Evolutionary conservation across 1,140 invertebrate genomes (phyloP).

Genomic region (Eumaeus atala): DNA sequence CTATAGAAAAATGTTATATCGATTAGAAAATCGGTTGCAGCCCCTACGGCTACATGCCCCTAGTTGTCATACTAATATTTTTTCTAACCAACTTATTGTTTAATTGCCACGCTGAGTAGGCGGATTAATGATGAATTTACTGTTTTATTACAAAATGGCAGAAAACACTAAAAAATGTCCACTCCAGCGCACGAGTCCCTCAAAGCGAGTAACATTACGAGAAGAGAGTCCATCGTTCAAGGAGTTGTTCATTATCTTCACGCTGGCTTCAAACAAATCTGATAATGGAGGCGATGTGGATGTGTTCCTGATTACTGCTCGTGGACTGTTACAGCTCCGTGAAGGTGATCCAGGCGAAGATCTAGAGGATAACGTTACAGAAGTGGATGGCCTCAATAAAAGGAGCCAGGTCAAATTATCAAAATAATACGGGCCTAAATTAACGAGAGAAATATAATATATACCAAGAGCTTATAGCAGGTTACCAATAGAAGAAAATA

Average conservation of each 20-base stretch:
- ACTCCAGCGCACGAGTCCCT: constrained; percentile 16
- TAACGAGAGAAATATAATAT: too few species aligned
- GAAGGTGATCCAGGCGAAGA: constrained; percentile 28
- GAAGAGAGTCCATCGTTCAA: constrained; percentile 23
- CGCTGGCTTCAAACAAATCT: constrained; percentile 30
- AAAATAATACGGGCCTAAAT: too few species aligned
- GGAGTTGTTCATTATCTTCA: constrained; percentile 25
- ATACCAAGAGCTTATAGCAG: too few species aligned
- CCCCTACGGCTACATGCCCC: constrained; percentile 24
- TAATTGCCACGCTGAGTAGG: too few species aligned
- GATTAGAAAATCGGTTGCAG: constrained; percentile 20
- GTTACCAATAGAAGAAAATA: too few species aligned
- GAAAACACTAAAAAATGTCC: constrained; percentile 20
- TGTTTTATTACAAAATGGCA: constrained; percentile 25
- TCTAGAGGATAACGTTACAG: constrained; percentile 18
- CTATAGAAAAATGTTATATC: too few species aligned
- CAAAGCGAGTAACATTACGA: constrained; percentile 21
- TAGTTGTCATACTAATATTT: constrained; percentile 22
- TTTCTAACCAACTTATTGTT: constrained; percentile 17
- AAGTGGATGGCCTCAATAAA: constrained; percentile 10
- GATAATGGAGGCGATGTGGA: constrained; percentile 28
- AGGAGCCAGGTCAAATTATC: too few species aligned
- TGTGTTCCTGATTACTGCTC: constrained; percentile 24
- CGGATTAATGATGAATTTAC: too few species aligned
- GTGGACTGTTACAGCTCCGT: constrained; percentile 22